A percentile compares a stretch with the other conserved stretches of the same genome.
Conservation (phyloP, 2,797 vertebrate genomes). For the Megalops cyprinoides region DNA sequence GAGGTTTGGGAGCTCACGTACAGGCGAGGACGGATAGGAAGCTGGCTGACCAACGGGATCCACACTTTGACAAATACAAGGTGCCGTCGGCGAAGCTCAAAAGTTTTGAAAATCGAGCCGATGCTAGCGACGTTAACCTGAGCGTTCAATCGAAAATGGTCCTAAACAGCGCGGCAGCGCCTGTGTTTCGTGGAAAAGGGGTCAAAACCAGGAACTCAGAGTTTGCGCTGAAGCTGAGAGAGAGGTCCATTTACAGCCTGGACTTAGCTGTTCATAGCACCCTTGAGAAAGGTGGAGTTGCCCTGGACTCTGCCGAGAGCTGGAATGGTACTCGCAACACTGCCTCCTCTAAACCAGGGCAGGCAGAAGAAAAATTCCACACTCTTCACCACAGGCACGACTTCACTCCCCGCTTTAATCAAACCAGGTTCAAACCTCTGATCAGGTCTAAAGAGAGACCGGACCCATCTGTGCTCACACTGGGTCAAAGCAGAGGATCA, state of each 20-base stretch:
- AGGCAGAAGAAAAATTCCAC: constrained; percentile 15
- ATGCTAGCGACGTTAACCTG: too few relatives aligned
- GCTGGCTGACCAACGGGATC: constrained; percentile 37
- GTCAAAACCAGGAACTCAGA: background rate
- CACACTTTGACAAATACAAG: constrained; percentile 30
- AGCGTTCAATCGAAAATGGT: background rate
- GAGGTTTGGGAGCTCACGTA: constrained; percentile 36
- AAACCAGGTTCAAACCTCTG: constrained; percentile 20
- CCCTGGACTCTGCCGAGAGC: background rate
- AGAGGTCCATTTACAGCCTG: background rate
- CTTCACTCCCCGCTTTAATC: background rate
- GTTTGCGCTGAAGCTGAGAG: background rate
- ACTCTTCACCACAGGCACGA: constrained; percentile 18
- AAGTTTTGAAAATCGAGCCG: too few relatives aligned
- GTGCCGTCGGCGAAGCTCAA: constrained; percentile 34
- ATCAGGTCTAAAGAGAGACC: constrained; percentile 4
- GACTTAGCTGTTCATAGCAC: background rate
- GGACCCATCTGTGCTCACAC: constrained; percentile 18
- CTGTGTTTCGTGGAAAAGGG: background rate
- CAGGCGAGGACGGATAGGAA: constrained; percentile 40
- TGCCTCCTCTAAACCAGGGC: background rate
- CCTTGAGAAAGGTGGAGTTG: background rate
- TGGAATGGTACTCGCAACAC: background rate
- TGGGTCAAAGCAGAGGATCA: constrained; percentile 10
- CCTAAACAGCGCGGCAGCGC: background rate